A percentile compares a stretch with the other conserved stretches of the same genome.
Conservation (phyloP, 2,888 invertebrate species). For the Celastrina argiolus region DNA sequence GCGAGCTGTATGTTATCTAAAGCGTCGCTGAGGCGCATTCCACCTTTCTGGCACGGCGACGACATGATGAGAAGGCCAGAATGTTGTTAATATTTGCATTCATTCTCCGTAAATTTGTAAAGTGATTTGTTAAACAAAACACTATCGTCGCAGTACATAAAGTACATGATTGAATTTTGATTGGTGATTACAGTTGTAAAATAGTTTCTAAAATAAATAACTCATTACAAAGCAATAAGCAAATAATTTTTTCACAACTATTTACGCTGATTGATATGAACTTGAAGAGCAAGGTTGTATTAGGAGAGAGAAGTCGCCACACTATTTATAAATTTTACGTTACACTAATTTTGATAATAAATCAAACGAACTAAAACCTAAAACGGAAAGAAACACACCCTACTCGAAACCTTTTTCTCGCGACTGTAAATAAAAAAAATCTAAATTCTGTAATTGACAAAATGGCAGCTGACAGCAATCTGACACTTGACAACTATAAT, state of each 20-base stretch:
- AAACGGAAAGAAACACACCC: conserved; percentile 68
- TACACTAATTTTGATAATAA: conserved; percentile 28
- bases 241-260: neutral
- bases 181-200: conserved; percentile 19
- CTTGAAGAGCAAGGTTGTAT: neutral
- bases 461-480: neutral
- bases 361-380: conserved; percentile 41
- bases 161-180: neutral
- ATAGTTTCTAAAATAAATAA: neutral
- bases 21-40: conserved; percentile 82
- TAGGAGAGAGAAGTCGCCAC: conserved; percentile 22
- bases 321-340: conserved; percentile 29
- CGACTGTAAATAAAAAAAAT: conserved; percentile 52
- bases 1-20: conserved; percentile 85
- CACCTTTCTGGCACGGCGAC: conserved; percentile 70
- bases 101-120: conserved; percentile 41
- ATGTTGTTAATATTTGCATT: conserved; percentile 45
- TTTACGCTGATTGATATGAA: neutral
- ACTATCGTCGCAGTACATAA: conserved; percentile 14
- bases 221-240: neutral
- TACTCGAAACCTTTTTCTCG: conserved; percentile 64
- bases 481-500: neutral
- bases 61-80: conserved; percentile 51
- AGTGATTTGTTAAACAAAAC: neutral
- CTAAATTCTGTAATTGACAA: conserved; percentile 36